phyloP scores from a whole-genome alignment of 2,797 vertebrate species.

The Myripristis jacobus region DNA sequence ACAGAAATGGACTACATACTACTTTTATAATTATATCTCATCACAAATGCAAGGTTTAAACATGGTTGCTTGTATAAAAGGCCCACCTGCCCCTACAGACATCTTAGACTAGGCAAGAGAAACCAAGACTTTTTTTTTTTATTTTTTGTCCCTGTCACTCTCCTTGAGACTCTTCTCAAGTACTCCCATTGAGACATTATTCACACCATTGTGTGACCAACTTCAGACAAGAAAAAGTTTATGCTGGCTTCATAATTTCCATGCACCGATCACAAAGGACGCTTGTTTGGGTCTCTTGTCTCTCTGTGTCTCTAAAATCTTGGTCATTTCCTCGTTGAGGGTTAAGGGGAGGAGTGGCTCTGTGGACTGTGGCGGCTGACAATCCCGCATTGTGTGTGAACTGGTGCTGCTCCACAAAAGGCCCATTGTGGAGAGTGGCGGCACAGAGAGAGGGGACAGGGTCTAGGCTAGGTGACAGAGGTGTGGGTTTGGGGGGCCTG shows the following conservation, averaged over 20 bases:
- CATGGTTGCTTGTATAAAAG: slow-evolving; percentile 15
- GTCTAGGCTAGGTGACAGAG: slow-evolving; percentile 75
- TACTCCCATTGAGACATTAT: slow-evolving; percentile 58
- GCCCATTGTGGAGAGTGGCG: slow-evolving; percentile 75
- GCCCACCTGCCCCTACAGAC: slow-evolving; percentile 13
- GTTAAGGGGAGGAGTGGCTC: slow-evolving; percentile 74
- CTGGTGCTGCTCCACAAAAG: slow-evolving; percentile 78
- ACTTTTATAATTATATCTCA: slow-evolving; percentile 14
- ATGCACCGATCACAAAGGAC: slow-evolving; percentile 69
- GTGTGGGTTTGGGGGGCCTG: slow-evolving; percentile 69
- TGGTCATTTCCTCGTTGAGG: slow-evolving; percentile 72
- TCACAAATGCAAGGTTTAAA: neutral
- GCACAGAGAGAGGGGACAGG: slow-evolving; percentile 68
- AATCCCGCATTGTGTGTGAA: slow-evolving; percentile 78
- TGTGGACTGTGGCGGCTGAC: slow-evolving; percentile 71
- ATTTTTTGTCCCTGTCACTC: slow-evolving; percentile 38
- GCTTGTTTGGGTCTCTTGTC: slow-evolving; percentile 74
- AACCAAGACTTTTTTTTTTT: too few species aligned
- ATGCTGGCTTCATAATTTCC: slow-evolving; percentile 71
- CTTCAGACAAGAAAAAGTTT: slow-evolving; percentile 70
- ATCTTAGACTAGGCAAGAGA: slow-evolving; percentile 26
- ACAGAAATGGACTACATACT: neutral
- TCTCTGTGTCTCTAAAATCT: slow-evolving; percentile 32
- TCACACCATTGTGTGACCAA: slow-evolving; percentile 60
- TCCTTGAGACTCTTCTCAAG: slow-evolving; percentile 39